Percentiles rank a stretch among this genome's conserved stretches.
Evolutionary conservation across 2,113 vertebrate species (phyloP).

Genomic region (Butorides virescens): DNA sequence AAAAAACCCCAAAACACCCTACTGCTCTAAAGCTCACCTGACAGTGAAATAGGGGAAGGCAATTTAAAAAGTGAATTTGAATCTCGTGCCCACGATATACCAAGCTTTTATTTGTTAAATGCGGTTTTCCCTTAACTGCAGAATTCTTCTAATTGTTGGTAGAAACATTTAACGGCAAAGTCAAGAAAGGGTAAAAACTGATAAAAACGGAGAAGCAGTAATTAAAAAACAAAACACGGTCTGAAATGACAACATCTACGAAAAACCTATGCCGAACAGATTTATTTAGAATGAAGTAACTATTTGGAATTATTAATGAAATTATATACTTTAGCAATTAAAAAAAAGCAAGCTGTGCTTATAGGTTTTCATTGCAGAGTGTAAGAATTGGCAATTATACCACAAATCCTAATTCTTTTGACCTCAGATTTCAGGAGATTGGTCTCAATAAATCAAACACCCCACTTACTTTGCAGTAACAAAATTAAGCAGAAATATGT

Average conservation of each 20-base stretch:
- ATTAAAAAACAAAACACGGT: background rate
- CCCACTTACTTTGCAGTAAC: background rate
- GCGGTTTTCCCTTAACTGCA: background rate
- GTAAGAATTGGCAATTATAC: background rate
- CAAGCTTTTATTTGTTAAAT: background rate
- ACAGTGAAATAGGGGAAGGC: background rate
- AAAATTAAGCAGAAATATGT: background rate
- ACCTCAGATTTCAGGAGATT: background rate
- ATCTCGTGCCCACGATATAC: background rate
- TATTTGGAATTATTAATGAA: background rate
- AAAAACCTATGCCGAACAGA: background rate
- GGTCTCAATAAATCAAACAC: background rate
- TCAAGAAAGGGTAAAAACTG: background rate
- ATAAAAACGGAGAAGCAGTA: background rate
- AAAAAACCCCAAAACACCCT: background rate
- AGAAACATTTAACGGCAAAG: background rate
- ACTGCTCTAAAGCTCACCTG: background rate
- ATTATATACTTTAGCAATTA: background rate
- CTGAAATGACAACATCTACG: background rate
- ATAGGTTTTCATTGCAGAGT: background rate
- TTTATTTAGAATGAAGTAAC: background rate
- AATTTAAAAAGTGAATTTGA: background rate
- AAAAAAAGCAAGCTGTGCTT: background rate
- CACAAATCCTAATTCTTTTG: background rate
- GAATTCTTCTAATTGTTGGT: background rate